phyloP scores from a whole-genome alignment of 2,888 invertebrate species.

The Helleia helle region DNA sequence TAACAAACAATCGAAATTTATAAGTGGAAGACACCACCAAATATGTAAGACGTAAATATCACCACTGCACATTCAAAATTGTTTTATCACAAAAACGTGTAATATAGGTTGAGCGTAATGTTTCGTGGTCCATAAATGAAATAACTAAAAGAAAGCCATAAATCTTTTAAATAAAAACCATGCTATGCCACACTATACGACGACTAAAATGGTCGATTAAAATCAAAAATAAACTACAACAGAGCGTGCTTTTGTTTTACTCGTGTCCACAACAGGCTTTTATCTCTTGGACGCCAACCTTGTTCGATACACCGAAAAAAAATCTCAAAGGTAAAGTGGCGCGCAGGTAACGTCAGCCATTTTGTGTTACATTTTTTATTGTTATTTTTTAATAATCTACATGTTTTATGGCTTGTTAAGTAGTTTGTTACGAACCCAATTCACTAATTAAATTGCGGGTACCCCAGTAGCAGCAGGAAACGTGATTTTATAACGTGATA shows the following conservation, averaged over 20 bases:
- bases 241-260: conserved; percentile 61
- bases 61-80: not conserved
- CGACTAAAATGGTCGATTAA: conserved; percentile 54
- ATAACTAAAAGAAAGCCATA: conserved; percentile 26
- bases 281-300: conserved; percentile 47
- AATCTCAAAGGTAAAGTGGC: conserved; percentile 38
- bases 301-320: conserved; percentile 33
- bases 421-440: conserved; percentile 48
- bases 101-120: not conserved
- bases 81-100: not conserved
- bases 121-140: not conserved
- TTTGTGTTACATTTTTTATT: conserved; percentile 49
- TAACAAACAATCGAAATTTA: not conserved
- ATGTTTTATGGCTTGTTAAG: conserved; percentile 64
- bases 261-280: conserved; percentile 60
- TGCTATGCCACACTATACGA: conserved; percentile 35
- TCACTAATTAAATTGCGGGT: conserved; percentile 51
- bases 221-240: conserved; percentile 61
- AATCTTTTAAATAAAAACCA: conserved; percentile 42
- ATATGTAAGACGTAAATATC: not conserved
- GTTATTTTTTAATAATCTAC: conserved; percentile 63
- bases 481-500: conserved; percentile 28
- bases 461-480: conserved; percentile 51
- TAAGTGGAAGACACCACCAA: not conserved
- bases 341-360: conserved; percentile 60